phyloP scores from a whole-genome alignment of 2,888 invertebrate genomes.

The Villa cingulata region DNA sequence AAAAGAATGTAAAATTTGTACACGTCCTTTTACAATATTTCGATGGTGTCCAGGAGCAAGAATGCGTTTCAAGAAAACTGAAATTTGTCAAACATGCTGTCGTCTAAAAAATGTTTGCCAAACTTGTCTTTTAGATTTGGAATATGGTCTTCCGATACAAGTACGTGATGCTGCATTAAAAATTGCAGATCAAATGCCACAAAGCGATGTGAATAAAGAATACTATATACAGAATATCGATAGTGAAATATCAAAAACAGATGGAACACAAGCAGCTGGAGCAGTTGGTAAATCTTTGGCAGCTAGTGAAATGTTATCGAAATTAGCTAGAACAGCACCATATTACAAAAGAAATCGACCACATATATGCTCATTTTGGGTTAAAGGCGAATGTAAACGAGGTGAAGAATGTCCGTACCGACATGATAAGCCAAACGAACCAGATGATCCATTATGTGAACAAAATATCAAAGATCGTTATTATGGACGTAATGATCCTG shows the following conservation, averaged over 20 bases:
- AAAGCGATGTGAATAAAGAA: conserved; percentile 84
- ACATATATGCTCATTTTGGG: conserved; percentile 91
- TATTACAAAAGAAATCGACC: conserved; percentile 86
- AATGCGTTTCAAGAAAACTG: conserved; percentile 90
- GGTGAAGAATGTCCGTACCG: conserved; percentile 91
- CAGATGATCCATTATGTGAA: conserved; percentile 83
- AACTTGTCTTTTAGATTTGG: conserved; percentile 79
- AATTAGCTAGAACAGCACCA: conserved; percentile 75
- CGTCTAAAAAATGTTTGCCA: conserved; percentile 87
- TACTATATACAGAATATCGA: conserved; percentile 82
- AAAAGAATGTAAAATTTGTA: conserved; percentile 85
- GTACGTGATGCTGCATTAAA: conserved; percentile 78
- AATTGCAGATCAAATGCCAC: conserved; percentile 72
- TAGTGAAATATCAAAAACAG: conserved; percentile 45
- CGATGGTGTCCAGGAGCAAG: conserved; percentile 87
- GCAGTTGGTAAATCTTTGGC: conserved; percentile 55
- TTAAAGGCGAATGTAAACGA: conserved; percentile 85
- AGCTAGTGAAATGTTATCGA: conserved; percentile 64
- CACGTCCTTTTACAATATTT: conserved; percentile 83
- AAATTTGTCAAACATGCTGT: conserved; percentile 86
- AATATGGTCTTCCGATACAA: conserved; percentile 72
- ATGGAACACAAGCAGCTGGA: conserved; percentile 41
- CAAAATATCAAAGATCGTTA: conserved; percentile 86
- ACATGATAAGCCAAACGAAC: conserved; percentile 88
- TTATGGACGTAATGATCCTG: conserved; percentile 86